Conservation (phyloP, 2,888 invertebrate genomes). For the Euzophera pinguis region DNA sequence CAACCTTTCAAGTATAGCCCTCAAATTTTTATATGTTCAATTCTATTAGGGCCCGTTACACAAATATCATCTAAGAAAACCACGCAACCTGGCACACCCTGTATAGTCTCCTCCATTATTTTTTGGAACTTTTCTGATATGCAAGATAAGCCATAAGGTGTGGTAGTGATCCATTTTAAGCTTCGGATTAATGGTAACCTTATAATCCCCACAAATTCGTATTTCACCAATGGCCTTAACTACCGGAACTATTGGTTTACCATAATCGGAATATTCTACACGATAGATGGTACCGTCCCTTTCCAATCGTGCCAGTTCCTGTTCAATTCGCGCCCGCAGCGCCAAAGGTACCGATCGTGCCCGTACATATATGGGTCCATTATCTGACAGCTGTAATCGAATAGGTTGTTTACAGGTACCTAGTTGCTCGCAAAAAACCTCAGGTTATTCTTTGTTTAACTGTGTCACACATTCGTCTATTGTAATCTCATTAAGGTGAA, state of each 20-base stretch:
- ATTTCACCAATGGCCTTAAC: conserved; percentile 23
- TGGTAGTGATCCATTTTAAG: conserved; percentile 24
- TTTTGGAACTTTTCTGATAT: conserved; percentile 31
- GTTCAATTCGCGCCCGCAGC: conserved; percentile 18
- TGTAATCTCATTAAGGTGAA: not conserved
- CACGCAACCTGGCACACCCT: not conserved
- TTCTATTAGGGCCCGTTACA: not conserved
- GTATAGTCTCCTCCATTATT: conserved; percentile 7
- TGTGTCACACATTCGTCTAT: not conserved
- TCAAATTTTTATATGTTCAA: not conserved
- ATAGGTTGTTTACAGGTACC: conserved; percentile 19
- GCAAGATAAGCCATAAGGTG: conserved; percentile 15
- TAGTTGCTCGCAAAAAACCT: conserved; percentile 19
- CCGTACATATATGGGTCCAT: conserved; percentile 17
- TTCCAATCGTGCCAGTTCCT: conserved; percentile 22
- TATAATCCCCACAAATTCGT: conserved; percentile 28
- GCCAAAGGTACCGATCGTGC: conserved; percentile 19
- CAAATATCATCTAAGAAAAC: conserved; percentile 9
- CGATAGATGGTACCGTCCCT: conserved; percentile 23
- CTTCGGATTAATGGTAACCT: conserved; percentile 27
- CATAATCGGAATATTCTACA: conserved; percentile 26
- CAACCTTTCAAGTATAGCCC: not conserved
- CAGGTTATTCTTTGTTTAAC: conserved; percentile 15
- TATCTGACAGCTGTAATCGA: conserved; percentile 18
- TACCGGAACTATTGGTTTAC: conserved; percentile 28